Base-by-base conservation (phyloP, 2,113 vertebrate genomes). In the Oriolus oriolus region DNA sequence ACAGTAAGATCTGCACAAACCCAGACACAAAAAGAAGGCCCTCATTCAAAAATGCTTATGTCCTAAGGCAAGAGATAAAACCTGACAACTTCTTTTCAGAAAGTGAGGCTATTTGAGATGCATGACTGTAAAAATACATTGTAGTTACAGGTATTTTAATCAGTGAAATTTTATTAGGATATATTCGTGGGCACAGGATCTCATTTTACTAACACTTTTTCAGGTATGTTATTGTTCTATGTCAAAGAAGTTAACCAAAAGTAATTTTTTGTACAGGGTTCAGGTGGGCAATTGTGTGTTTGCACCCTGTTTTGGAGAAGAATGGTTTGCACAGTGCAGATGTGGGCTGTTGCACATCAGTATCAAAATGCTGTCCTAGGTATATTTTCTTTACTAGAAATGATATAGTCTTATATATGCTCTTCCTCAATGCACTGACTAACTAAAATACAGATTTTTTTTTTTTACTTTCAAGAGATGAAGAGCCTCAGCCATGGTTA, bases 171-270 rank as follows among this genome's bases (percentile, higher is more conserved):
- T 7, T 41, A 16, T 83, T 33, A 52, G 22, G 26, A 77, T 13
- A 53, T 18, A 49, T 69, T 80, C 0, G 0, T 0, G 0, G 52
- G 14, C 11, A 27, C 20, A 33, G 2, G 10, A 84, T 31, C 14
- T 73, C n/a, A 41, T 75, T 31, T 71, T 91, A 31, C 8, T 60
- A 80, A 49, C 12, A 16, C 3, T n/a, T 71, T 63, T 70, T 42
- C 1, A 5, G 15, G 7, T 16, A 59, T 3, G 0, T 20, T 63
- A 78, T 75, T 79, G 10, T 56, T 89, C 45, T 17, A 0, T 27
- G 11, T 28, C 13, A 61, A 53, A n/a, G n/a, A 28, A 70, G 7
- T 49, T 83, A 3, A 54, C 26, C 0, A 85, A 79, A 68, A 50
- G 16, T 10, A 31, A 73, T 27, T 69, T 69, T 87, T 45, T 77